Conservation (phyloP, 2,113 vertebrate genomes). For the Microtus ochrogaster region DNA sequence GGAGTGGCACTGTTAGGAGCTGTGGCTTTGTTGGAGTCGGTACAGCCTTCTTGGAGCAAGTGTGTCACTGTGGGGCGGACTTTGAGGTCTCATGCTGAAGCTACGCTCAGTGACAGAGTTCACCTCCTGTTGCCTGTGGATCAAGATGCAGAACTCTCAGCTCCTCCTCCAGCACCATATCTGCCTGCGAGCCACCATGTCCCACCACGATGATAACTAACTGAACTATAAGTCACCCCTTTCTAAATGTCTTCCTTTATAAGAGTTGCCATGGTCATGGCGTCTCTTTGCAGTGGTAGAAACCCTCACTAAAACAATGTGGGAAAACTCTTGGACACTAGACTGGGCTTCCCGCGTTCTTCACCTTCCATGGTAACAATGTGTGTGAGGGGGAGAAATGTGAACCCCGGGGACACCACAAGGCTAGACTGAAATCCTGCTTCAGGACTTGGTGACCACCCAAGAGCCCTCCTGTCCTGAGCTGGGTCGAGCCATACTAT, state of each 20-base stretch:
- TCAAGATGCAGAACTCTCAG: neutral
- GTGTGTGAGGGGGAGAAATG: neutral
- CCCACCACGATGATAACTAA: neutral
- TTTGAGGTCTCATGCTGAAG: neutral
- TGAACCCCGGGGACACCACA: neutral
- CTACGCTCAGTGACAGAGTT: neutral
- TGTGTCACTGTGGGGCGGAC: neutral
- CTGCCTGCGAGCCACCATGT: neutral
- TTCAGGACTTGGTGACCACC: neutral
- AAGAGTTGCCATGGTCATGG: neutral
- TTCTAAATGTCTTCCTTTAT: neutral
- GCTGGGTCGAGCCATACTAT: neutral
- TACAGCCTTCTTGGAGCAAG: neutral
- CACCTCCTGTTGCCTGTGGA: neutral
- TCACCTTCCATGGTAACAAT: neutral
- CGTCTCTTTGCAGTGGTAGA: neutral
- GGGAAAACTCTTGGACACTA: neutral
- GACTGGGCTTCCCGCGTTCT: neutral
- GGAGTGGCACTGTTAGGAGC: neutral
- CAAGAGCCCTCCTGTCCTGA: neutral
- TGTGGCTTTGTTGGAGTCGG: neutral
- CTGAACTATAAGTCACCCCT: neutral
- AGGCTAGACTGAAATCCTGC: neutral
- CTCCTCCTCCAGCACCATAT: neutral
- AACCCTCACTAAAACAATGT: neutral